phyloP scores from a whole-genome alignment of 2,113 vertebrate genomes.

The Alouatta palliata region DNA sequence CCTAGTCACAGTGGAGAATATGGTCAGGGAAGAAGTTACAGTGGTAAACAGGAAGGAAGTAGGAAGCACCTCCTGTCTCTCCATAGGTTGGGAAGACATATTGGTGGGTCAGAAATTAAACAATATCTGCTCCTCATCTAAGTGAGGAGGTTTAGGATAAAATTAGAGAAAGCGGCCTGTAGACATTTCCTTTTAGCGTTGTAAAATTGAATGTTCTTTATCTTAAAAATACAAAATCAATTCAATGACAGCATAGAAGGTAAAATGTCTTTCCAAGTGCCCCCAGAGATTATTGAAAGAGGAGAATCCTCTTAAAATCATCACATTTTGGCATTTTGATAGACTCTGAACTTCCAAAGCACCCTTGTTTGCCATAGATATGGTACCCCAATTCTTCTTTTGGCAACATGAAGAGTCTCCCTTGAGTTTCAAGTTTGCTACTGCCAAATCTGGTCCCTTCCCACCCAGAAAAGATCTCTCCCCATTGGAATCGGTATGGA shows the following conservation, averaged over 20 bases:
- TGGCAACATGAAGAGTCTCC: background rate
- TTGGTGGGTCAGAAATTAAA: background rate
- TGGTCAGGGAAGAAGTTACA: background rate
- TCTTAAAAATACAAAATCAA: slow-evolving; percentile 62
- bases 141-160: background rate
- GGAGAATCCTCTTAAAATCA: slow-evolving; percentile 28
- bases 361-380: background rate
- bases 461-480: slow-evolving; percentile 61
- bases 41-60: background rate
- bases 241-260: slow-evolving; percentile 18
- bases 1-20: background rate
- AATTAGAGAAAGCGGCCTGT: background rate
- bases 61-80: background rate
- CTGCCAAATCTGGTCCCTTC: slow-evolving; percentile 64
- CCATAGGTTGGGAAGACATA: background rate
- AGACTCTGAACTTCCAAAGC: slow-evolving; percentile 3
- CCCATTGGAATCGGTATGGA: background rate
- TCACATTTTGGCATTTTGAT: background rate
- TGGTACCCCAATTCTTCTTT: background rate
- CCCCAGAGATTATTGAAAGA: slow-evolving; percentile 37
- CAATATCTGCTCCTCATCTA: background rate
- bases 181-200: slow-evolving; percentile 38
- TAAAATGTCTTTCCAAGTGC: slow-evolving; percentile 15
- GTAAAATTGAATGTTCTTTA: slow-evolving; percentile 51
- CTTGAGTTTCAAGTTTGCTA: slow-evolving; percentile 39